These are phyloP conservation scores for Siphamia tubifer DNA, from an alignment of 2,113 vertebrate genomes.

Conservation along the genomic window DNA sequence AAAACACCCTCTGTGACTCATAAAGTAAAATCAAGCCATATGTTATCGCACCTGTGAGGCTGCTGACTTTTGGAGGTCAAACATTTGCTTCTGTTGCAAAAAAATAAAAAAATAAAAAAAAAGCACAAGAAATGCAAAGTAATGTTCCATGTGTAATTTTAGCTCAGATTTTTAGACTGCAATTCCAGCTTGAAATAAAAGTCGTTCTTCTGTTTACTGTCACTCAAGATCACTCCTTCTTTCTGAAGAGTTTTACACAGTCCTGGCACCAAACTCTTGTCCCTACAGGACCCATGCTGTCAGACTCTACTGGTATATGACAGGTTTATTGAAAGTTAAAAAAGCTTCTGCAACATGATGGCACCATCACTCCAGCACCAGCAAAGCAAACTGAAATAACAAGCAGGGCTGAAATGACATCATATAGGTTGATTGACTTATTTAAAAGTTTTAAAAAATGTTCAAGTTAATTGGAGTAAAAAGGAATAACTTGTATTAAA, in stretches of 20 bases:
- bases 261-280: background rate
- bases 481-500: background rate
- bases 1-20: too few relatives aligned
- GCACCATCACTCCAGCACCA: background rate
- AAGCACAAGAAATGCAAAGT: background rate
- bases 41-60: too few relatives aligned
- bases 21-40: too few relatives aligned
- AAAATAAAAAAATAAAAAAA: too few relatives aligned
- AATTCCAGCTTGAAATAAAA: too few relatives aligned
- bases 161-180: background rate
- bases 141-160: background rate
- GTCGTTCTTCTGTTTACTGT: background rate
- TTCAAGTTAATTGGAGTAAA: too few relatives aligned
- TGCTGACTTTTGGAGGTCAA: too few relatives aligned
- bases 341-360: conserved; percentile 4
- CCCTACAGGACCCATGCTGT: conserved; percentile 9
- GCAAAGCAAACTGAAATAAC: background rate
- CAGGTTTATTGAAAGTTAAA: conserved; percentile 13
- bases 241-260: background rate
- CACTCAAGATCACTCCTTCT: background rate
- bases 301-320: conserved; percentile 12
- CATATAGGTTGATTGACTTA: background rate
- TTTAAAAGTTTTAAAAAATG: too few relatives aligned
- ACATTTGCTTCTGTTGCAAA: too few relatives aligned
- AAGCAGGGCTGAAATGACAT: background rate